A percentile compares a stretch with the other conserved stretches of the same genome.
Evolutionary conservation across 2,888 invertebrate species (phyloP).

Genomic region (Drosophila nr. perissopoda): DNA sequence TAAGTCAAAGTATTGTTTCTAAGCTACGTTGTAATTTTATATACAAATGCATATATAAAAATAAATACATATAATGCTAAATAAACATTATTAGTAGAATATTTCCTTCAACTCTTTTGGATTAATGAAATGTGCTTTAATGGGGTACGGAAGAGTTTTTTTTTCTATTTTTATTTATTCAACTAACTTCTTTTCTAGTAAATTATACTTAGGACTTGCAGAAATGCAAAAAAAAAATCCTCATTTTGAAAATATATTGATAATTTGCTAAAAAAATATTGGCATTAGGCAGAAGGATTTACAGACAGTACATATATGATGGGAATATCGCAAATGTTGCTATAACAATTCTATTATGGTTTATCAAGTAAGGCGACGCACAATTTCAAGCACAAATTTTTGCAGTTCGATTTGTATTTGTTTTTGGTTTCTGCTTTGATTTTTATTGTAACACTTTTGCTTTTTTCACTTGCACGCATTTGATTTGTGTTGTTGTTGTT

Average conservation of each 20-base stretch:
- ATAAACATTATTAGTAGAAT: not conserved
- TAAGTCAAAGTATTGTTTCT: not conserved
- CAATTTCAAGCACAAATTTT: constrained; percentile 16
- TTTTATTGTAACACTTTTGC: constrained; percentile 66
- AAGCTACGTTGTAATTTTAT: not conserved
- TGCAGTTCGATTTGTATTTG: constrained; percentile 44
- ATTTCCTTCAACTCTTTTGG: not conserved
- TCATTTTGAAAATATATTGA: not conserved
- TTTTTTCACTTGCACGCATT: constrained; percentile 69
- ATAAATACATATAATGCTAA: not conserved
- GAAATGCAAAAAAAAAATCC: not conserved
- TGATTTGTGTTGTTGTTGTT: constrained; percentile 38
- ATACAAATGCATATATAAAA: not conserved
- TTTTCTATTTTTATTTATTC: not conserved
- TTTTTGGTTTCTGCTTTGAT: constrained; percentile 24
- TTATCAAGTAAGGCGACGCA: not conserved
- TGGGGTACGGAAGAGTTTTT: rapidly evolving
- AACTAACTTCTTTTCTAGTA: not conserved
- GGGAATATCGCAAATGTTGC: not conserved
- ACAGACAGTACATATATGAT: not conserved
- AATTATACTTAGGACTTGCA: not conserved
- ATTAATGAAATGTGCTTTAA: not conserved
- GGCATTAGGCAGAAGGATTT: not conserved
- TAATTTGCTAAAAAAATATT: not conserved
- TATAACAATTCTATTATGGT: not conserved